A percentile compares a stretch with the other conserved stretches of the same genome.
Conservation (phyloP, 2,797 vertebrate species). For the Rousettus madagascariensis region DNA sequence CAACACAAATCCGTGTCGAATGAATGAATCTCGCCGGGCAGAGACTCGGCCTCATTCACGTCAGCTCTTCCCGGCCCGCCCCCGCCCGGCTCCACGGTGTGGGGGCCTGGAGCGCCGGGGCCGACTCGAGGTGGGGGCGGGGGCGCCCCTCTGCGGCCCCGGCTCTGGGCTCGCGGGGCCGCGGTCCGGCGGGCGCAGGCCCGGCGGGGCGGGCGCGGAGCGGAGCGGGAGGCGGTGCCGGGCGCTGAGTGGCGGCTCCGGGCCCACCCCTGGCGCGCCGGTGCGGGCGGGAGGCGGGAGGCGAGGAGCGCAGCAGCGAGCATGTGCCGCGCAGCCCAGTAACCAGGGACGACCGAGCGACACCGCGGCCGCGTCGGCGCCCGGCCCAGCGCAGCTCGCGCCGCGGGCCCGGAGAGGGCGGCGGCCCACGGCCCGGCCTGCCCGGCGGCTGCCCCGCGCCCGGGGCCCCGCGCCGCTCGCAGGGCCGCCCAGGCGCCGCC, state of each 20-base stretch:
- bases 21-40: conserved; percentile 37
- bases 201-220: conserved; percentile 47
- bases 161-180: not conserved
- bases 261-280: conserved; percentile 70
- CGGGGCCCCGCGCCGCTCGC: not conserved
- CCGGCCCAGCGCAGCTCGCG: conserved; percentile 62
- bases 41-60: not conserved
- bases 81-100: not conserved
- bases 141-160: not conserved
- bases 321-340: conserved; percentile 87
- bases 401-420: conserved; percentile 60
- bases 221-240: conserved; percentile 61
- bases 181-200: not conserved
- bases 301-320: conserved; percentile 82
- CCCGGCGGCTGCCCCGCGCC: not conserved
- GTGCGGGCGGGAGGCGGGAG: conserved; percentile 65
- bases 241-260: conserved; percentile 76
- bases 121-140: not conserved
- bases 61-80: not conserved
- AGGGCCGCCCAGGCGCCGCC: not conserved
- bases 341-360: conserved; percentile 90
- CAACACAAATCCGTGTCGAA: not conserved
- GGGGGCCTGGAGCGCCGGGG: not conserved
- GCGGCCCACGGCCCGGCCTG: conserved; percentile 45
- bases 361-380: conserved; percentile 65